A percentile compares a stretch with the other conserved stretches of the same genome.
phyloP scores from a whole-genome alignment of 2,113 vertebrate genomes.

The Indri indri region DNA sequence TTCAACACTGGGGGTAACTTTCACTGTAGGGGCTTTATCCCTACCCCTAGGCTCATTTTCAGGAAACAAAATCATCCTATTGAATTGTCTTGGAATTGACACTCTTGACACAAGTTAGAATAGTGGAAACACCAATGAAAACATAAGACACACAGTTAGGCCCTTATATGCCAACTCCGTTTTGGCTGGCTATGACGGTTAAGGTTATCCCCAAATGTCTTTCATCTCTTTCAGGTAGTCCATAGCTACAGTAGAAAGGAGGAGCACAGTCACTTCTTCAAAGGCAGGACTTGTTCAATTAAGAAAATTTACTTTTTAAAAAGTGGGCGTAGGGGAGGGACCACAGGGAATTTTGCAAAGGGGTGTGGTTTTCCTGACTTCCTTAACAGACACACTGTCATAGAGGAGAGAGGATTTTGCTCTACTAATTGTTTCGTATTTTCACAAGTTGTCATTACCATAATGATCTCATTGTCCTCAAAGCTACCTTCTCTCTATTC shows the following conservation, averaged over 20 bases:
- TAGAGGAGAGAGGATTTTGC: neutral
- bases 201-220: neutral
- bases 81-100: neutral
- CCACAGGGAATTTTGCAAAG: neutral
- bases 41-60: neutral
- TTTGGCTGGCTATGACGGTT: neutral
- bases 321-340: neutral
- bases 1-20: neutral
- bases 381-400: slow-evolving; percentile 1
- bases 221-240: neutral
- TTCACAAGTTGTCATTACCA: slow-evolving; percentile 71
- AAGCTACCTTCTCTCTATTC: neutral
- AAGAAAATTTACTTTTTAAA: neutral
- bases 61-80: neutral
- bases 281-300: neutral
- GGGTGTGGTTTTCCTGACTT: slow-evolving; percentile 57
- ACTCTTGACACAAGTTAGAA: neutral
- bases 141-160: neutral
- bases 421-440: slow-evolving; percentile 51
- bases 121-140: neutral
- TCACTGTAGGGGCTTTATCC: neutral
- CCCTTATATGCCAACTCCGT: neutral
- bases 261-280: neutral
- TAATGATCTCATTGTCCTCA: slow-evolving; percentile 54
- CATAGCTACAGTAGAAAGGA: neutral